A percentile compares a stretch with the other conserved stretches of the same genome.
These are phyloP conservation scores for Alexandromys fortis DNA, from an alignment of 2,113 vertebrate species.

Conservation along the genomic window DNA sequence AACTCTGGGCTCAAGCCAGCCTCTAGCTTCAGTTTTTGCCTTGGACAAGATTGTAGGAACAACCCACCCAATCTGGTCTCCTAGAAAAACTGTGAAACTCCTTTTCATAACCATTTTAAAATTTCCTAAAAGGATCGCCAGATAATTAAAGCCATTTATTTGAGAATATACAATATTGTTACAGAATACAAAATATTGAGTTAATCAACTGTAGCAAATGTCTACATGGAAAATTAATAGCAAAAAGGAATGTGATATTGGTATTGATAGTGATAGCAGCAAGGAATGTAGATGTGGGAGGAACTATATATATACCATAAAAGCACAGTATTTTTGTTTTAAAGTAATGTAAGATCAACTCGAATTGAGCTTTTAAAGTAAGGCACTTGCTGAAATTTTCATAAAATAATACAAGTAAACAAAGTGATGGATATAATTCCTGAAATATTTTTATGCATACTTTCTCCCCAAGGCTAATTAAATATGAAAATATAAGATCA, in stretches of 20 bases:
- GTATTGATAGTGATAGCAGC: neutral
- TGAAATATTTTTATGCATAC: neutral
- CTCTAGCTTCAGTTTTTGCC: neutral
- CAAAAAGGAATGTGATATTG: neutral
- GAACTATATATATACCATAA: neutral
- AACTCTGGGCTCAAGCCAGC: neutral
- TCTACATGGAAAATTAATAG: neutral
- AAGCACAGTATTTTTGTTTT: neutral
- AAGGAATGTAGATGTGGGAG: no score
- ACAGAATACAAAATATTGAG: neutral
- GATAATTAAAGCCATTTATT: constrained; percentile 26
- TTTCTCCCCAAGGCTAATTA: neutral
- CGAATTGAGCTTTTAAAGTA: constrained; percentile 1
- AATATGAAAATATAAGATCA: neutral
- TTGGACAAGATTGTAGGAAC: neutral
- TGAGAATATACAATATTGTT: constrained; percentile 9
- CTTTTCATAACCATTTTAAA: neutral
- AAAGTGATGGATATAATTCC: neutral
- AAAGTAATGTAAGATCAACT: neutral
- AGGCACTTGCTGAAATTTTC: neutral
- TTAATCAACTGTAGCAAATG: neutral
- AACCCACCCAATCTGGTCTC: neutral
- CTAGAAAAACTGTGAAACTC: neutral
- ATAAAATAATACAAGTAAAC: neutral
- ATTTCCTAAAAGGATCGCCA: neutral